These are phyloP conservation scores for Daphoenositta chrysoptera DNA, from an alignment of 2,113 vertebrate species.

Conservation along the genomic window DNA sequence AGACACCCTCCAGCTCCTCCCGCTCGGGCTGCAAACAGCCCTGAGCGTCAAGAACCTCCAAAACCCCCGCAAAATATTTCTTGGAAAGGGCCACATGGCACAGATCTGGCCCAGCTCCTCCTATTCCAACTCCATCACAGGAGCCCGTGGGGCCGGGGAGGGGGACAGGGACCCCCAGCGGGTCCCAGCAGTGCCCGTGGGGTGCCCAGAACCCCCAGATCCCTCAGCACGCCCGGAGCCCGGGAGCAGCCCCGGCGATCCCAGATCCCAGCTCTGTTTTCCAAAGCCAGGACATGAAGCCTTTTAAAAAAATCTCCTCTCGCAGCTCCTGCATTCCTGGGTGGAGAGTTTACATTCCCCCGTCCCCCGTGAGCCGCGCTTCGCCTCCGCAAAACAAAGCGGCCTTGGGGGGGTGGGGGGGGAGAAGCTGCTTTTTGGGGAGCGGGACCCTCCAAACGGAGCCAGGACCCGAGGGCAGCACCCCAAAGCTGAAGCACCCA, in stretches of 20 bases:
- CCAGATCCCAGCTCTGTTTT: not conserved
- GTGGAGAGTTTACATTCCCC: constrained; percentile 45
- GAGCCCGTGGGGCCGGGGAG: accelerated
- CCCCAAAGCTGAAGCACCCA: not conserved
- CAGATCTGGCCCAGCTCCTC: not conserved
- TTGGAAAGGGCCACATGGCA: not conserved
- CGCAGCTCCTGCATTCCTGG: constrained; percentile 41
- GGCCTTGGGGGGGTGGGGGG: not conserved
- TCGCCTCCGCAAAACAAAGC: not conserved
- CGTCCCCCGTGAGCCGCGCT: not conserved
- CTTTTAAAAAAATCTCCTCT: not conserved
- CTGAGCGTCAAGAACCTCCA: not conserved
- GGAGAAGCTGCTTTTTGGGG: not conserved
- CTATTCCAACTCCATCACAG: not conserved
- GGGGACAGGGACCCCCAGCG: not conserved
- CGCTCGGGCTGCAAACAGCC: accelerated
- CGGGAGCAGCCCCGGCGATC: accelerated
- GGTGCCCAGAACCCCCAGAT: not conserved
- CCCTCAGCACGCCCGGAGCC: accelerated
- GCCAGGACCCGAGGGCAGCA: not conserved
- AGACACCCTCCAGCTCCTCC: not conserved
- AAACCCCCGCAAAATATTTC: accelerated
- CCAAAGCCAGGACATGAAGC: not conserved
- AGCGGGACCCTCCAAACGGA: accelerated
- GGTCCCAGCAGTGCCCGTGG: not conserved